These are phyloP conservation scores for Scomber colias DNA, from an alignment of 2,113 vertebrate species.

Conservation along the genomic window DNA sequence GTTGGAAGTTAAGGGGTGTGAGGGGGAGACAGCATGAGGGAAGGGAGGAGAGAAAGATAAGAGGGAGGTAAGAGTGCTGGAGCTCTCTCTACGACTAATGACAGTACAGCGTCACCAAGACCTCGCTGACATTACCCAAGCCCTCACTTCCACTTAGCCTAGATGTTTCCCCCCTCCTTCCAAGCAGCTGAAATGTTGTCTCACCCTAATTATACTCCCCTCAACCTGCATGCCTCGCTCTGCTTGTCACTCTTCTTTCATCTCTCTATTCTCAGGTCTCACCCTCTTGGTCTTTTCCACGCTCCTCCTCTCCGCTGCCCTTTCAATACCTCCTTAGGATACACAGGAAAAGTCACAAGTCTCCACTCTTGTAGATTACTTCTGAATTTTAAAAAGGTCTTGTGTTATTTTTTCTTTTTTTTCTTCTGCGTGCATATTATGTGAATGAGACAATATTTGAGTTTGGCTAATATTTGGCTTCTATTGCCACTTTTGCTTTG, in stretches of 20 bases:
- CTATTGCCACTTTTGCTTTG: not conserved
- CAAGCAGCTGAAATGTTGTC: slow-evolving; percentile 26
- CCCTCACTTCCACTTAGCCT: slow-evolving; percentile 56
- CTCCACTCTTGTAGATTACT: slow-evolving; percentile 68
- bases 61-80: slow-evolving; percentile 39
- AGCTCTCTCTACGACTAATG: slow-evolving; percentile 50
- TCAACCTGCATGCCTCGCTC: slow-evolving; percentile 47
- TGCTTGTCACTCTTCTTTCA: slow-evolving; percentile 51
- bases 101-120: slow-evolving; percentile 45
- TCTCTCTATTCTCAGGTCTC: slow-evolving; percentile 47
- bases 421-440: slow-evolving; percentile 42
- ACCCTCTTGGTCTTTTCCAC: slow-evolving; percentile 45
- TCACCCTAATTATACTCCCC: slow-evolving; percentile 61
- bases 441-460: slow-evolving; percentile 51
- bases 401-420: slow-evolving; percentile 34
- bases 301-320: slow-evolving; percentile 65
- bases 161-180: slow-evolving; percentile 60
- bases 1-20: slow-evolving; percentile 7
- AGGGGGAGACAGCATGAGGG: not conserved
- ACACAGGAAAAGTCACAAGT: slow-evolving; percentile 63
- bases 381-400: slow-evolving; percentile 86
- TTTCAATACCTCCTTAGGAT: slow-evolving; percentile 78
- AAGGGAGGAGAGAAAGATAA: slow-evolving; percentile 16
- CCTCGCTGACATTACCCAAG: slow-evolving; percentile 55
- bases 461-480: slow-evolving; percentile 13